Evolutionary conservation across 2,113 vertebrate species (phyloP).

Genomic region (Osmerus mordax): DNA sequence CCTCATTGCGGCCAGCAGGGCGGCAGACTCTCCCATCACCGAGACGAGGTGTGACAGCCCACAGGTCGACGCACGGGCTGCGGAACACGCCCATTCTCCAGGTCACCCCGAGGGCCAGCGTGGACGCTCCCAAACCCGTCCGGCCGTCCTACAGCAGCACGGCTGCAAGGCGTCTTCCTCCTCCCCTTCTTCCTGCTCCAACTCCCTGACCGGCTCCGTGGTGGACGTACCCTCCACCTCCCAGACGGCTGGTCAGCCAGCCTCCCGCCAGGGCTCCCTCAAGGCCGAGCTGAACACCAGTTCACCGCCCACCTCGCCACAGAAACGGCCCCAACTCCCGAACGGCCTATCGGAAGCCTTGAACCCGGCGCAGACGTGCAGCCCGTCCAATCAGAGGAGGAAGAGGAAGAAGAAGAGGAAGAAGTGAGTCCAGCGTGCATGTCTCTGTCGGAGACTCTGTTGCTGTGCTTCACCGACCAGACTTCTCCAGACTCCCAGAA

Average conservation of each 20-base stretch:
- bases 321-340: slow-evolving; percentile 18
- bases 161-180: slow-evolving; percentile 10
- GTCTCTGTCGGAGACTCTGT: neutral
- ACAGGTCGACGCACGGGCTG: neutral
- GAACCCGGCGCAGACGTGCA: slow-evolving; percentile 12
- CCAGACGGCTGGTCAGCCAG: slow-evolving; percentile 10
- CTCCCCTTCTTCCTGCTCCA: slow-evolving; percentile 48
- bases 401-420: slow-evolving; percentile 47
- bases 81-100: neutral
- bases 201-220: slow-evolving; percentile 41
- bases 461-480: neutral
- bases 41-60: neutral
- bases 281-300: slow-evolving; percentile 1
- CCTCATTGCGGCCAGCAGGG: slow-evolving; percentile 27
- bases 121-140: neutral
- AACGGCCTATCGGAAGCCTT: slow-evolving; percentile 38
- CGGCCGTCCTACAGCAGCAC: slow-evolving; percentile 17
- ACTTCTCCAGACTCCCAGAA: neutral
- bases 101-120: neutral
- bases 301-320: neutral
- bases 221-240: slow-evolving; percentile 40
- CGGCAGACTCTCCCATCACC: neutral
- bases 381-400: slow-evolving; percentile 34
- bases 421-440: neutral
- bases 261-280: slow-evolving; percentile 30